A percentile compares a stretch with the other conserved stretches of the same genome.
Conservation (phyloP, 92 coral and sea anemone species). For the Paragorgia papillata region DNA sequence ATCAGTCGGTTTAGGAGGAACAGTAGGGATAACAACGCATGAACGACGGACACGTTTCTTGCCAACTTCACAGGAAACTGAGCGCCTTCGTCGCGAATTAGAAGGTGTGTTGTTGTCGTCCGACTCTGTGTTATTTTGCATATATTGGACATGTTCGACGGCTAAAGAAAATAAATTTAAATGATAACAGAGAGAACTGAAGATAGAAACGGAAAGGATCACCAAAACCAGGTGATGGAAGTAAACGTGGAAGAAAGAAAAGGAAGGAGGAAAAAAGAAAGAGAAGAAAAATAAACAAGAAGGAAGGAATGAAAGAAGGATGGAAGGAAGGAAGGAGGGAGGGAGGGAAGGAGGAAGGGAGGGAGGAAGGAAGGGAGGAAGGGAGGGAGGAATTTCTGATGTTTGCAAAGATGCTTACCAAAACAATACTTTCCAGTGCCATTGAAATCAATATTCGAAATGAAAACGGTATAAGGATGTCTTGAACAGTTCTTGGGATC, state of each 20-base stretch:
- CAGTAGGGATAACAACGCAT: constrained; percentile 89
- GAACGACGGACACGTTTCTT: constrained; percentile 78
- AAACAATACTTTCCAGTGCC: constrained; percentile 66
- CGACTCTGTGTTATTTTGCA: constrained; percentile 33
- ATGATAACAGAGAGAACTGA: too few species aligned
- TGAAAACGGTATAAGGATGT: constrained; percentile 69
- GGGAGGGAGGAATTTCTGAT: too few species aligned
- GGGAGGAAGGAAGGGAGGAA: too few species aligned
- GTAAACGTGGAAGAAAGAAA: too few species aligned
- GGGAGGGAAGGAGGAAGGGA: too few species aligned
- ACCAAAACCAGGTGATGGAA: too few species aligned
- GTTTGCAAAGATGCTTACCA: constrained; percentile 56
- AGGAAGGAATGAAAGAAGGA: too few species aligned
- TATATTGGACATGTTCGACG: constrained; percentile 53
- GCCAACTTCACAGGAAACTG: constrained; percentile 56
- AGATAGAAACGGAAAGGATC: too few species aligned
- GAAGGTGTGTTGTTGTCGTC: too few species aligned
- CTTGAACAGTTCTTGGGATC: constrained; percentile 64
- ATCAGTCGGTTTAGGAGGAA: constrained; percentile 85
- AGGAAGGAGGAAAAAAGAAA: not conserved
- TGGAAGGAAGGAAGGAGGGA: too few species aligned
- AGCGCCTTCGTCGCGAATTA: constrained; percentile 67
- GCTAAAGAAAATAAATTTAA: not conserved
- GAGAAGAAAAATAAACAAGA: not conserved
- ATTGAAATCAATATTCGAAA: constrained; percentile 62